A percentile compares a stretch with the other conserved stretches of the same genome.
phyloP scores from a whole-genome alignment of 2,113 vertebrate genomes.

The Odontophorus gujanensis region DNA sequence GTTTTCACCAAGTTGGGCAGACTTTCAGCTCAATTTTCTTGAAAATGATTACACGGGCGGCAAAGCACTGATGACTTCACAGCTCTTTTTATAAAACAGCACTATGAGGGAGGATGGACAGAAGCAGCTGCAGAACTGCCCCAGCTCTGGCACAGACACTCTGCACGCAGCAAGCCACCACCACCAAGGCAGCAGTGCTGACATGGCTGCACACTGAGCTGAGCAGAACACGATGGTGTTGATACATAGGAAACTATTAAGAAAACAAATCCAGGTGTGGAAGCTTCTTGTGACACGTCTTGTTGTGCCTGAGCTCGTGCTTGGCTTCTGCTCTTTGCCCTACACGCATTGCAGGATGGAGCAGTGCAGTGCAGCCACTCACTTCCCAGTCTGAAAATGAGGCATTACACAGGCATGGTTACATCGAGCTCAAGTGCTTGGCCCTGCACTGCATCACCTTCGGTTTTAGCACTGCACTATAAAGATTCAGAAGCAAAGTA shows the following conservation, averaged over 20 bases:
- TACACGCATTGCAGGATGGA: background rate
- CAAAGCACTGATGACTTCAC: conserved; percentile 65
- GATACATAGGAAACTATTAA: background rate
- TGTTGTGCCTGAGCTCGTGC: background rate
- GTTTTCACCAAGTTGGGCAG: background rate
- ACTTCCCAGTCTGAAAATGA: background rate
- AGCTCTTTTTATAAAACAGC: conserved; percentile 72
- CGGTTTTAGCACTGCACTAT: background rate
- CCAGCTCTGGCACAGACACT: conserved; percentile 51
- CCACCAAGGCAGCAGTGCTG: background rate
- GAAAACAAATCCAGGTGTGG: background rate
- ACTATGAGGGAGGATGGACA: conserved; percentile 72
- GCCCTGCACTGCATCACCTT: background rate
- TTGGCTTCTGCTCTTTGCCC: background rate
- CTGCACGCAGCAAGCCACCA: background rate
- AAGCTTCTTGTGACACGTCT: background rate
- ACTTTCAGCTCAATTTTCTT: conserved; percentile 46
- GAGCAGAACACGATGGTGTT: background rate
- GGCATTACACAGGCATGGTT: background rate
- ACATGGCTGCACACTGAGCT: background rate
- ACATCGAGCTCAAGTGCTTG: accelerated
- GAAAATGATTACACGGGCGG: background rate
- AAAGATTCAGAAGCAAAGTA: background rate
- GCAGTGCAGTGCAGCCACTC: background rate
- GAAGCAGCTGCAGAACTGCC: conserved; percentile 82